These are phyloP conservation scores for Rhabdomys dilectus DNA, from an alignment of 2,113 vertebrate species.

Conservation along the genomic window DNA sequence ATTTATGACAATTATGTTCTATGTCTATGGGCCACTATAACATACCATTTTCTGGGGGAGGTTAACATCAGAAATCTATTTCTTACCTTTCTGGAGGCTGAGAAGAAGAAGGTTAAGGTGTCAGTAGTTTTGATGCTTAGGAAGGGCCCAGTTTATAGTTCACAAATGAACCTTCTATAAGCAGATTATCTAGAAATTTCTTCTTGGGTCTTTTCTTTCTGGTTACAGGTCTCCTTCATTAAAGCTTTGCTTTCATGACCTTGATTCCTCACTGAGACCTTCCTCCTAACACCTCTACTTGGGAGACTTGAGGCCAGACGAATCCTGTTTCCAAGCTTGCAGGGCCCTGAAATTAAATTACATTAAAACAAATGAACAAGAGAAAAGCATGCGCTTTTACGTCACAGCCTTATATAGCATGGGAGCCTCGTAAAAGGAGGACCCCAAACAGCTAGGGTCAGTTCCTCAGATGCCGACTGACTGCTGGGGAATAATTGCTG, in stretches of 20 bases:
- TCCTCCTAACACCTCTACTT: not conserved
- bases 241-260: not conserved
- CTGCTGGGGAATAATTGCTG: not conserved
- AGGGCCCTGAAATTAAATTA: not conserved
- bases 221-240: not conserved
- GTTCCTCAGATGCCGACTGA: not conserved
- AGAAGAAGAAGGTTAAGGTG: not conserved
- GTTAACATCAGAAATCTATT: not conserved
- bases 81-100: not conserved
- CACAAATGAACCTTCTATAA: not conserved
- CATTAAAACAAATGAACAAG: not conserved
- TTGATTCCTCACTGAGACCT: not conserved
- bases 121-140: not conserved
- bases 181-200: not conserved
- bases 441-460: not conserved
- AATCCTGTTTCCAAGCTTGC: not conserved
- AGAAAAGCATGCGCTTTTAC: not conserved
- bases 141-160: not conserved
- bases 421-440: not conserved
- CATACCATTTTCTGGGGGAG: not conserved
- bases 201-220: not conserved
- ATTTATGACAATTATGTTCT: not conserved
- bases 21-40: not conserved
- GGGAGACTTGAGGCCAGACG: not conserved
- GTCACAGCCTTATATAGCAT: not conserved